These are phyloP conservation scores for Falco cherrug DNA, from an alignment of 2,797 vertebrate genomes.

Conservation along the genomic window DNA sequence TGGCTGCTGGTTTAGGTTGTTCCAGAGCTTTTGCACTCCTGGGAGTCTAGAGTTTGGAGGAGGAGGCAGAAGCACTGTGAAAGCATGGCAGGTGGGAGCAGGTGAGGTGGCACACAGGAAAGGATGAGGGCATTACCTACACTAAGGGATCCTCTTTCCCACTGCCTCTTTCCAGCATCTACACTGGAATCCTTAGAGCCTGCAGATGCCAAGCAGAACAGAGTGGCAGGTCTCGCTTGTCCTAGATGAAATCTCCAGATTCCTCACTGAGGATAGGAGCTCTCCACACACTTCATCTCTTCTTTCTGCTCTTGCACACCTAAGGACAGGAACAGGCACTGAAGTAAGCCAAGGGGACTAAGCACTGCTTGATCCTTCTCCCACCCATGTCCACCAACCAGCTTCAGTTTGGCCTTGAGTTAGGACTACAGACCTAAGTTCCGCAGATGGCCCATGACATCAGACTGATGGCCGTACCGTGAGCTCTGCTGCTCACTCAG, in stretches of 20 bases:
- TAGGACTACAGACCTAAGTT: neutral
- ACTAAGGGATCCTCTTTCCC: neutral
- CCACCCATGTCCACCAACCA: neutral
- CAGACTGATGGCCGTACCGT: neutral
- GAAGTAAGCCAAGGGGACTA: neutral
- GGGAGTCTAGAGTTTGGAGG: neutral
- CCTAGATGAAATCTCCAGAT: neutral
- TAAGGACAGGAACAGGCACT: neutral
- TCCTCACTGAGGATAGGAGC: neutral
- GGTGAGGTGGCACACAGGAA: neutral
- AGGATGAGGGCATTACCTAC: neutral
- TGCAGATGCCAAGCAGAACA: neutral
- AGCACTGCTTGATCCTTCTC: neutral
- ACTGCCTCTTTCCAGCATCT: neutral
- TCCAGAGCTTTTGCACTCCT: neutral
- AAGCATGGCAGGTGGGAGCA: neutral
- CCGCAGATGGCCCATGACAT: neutral
- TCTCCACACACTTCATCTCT: neutral
- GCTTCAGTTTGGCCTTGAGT: neutral
- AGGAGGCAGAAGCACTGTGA: neutral
- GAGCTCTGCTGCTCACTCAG: neutral
- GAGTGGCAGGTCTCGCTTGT: neutral
- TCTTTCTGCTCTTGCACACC: neutral
- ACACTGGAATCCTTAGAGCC: neutral
- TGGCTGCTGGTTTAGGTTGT: neutral